A percentile compares a stretch with the other conserved stretches of the same genome.
phyloP scores from a whole-genome alignment of 2,888 invertebrate genomes.

The Amphiduros pacificus region DNA sequence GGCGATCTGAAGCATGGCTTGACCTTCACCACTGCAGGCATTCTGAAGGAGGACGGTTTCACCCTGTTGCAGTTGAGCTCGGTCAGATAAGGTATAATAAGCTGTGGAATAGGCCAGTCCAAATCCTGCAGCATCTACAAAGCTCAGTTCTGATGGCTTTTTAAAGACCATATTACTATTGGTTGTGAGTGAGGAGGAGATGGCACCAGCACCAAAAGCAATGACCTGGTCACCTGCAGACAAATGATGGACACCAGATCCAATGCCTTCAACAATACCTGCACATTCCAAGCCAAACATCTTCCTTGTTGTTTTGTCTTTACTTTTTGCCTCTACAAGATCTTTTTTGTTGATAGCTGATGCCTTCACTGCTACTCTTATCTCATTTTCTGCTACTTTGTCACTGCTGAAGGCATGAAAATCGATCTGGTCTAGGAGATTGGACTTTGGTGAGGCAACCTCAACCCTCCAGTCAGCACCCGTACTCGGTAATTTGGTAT shows the following conservation, averaged over 20 bases:
- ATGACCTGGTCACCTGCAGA: constrained; percentile 6
- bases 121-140: no score
- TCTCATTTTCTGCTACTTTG: background rate
- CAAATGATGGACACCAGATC: background rate
- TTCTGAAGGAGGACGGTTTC: background rate
- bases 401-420: background rate
- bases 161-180: no score
- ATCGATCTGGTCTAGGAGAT: background rate
- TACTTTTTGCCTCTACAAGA: no score
- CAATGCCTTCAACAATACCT: constrained; percentile 4
- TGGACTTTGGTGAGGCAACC: background rate
- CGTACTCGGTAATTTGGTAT: background rate
- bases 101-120: constrained; percentile 4
- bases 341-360: background rate
- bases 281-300: background rate
- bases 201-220: no score
- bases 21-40: background rate
- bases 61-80: background rate
- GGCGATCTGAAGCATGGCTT: background rate
- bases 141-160: no score
- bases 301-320: no score
- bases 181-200: no score
- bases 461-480: constrained; percentile 1
- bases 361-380: background rate
- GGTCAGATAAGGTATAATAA: background rate